A percentile compares a stretch with the other conserved stretches of the same genome.
Evolutionary conservation across 2,888 invertebrate species (phyloP).

Genomic region (Acrobasis suavella): DNA sequence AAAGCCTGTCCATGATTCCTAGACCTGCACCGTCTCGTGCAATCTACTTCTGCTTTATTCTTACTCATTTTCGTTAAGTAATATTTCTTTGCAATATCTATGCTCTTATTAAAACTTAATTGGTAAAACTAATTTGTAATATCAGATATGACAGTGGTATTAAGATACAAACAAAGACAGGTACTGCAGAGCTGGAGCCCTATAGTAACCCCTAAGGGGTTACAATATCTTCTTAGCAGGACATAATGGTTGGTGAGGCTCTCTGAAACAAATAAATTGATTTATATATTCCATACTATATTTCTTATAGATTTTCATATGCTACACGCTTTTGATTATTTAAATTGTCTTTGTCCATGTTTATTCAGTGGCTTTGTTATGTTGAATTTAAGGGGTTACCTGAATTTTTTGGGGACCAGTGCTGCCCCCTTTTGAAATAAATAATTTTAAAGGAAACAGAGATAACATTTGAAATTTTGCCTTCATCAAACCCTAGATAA

Average conservation of each 20-base stretch:
- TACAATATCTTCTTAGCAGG: conserved; percentile 50
- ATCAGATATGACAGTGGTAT: conserved; percentile 41
- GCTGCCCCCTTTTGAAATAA: no score
- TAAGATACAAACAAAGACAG: conserved; percentile 39
- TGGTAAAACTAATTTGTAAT: conserved; percentile 6
- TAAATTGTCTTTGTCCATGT: no score
- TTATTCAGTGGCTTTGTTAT: no score
- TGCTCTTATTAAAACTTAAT: background rate
- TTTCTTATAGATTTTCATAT: no score
- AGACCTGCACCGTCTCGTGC: conserved; percentile 83
- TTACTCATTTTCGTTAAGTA: conserved; percentile 66
- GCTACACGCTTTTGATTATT: no score
- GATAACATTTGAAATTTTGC: no score
- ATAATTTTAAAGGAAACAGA: no score
- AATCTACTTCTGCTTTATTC: conserved; percentile 72
- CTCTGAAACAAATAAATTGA: conserved; percentile 55
- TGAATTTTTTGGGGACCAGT: no score
- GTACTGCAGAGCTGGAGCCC: conserved; percentile 50
- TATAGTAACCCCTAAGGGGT: conserved; percentile 64
- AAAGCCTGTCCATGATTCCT: conserved; percentile 81
- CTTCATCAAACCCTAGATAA: no score
- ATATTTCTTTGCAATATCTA: background rate
- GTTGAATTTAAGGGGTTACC: no score
- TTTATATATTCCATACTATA: background rate
- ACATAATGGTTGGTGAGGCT: conserved; percentile 58